Evolutionary conservation across 2,797 vertebrate species (phyloP), one percentile per base, ranked within the genome.

Genomic region (Cynopterus sphinx): DNA sequence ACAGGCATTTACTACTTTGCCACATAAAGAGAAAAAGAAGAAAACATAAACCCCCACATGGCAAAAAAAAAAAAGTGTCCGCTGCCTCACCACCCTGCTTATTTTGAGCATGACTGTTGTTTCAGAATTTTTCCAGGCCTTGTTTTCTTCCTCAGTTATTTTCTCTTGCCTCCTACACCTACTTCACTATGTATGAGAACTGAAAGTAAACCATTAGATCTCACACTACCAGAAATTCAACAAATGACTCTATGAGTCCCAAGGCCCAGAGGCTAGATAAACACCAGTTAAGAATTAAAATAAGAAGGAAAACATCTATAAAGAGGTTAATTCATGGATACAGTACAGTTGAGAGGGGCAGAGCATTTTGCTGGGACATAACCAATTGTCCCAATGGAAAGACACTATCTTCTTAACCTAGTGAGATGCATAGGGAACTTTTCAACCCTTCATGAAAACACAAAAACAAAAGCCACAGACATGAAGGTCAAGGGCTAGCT

Each of bases 271-370:
- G 36, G 57, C 75, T 41, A 55, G n/a, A 92, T 75, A 97, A 92
- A 92, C 41, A 61, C 39, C 70, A 90, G 67, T 10, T 83, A 57
- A 90, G 77, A 97, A 95, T 85, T 78, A 85, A 92, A 95, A 78
- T 85, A 94, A 85, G n/a, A 13, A 92, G 43, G 93, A 85, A 67
- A 83, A 85, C 43, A 77, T 87, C 67, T 67, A 86, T 67, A 67
- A 93, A 78, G 68, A 94, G 53, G 84, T 81, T 94, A 81, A 90
- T 96, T 86, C 75, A 61, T 9, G 57, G 67, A 67, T 46, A 28
- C 22, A 71, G n/a, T 75, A 28, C 26, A 87, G 81, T 36, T 5
- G 8, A 91, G n/a, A 6, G 57, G 84, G 16, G 28, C 5, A 87
- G 55, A 95, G 36, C 16, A 68, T 74, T 91, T 81, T 87, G 17